Conservation (phyloP, 2,797 vertebrate genomes). For the Taeniopygia guttata region DNA sequence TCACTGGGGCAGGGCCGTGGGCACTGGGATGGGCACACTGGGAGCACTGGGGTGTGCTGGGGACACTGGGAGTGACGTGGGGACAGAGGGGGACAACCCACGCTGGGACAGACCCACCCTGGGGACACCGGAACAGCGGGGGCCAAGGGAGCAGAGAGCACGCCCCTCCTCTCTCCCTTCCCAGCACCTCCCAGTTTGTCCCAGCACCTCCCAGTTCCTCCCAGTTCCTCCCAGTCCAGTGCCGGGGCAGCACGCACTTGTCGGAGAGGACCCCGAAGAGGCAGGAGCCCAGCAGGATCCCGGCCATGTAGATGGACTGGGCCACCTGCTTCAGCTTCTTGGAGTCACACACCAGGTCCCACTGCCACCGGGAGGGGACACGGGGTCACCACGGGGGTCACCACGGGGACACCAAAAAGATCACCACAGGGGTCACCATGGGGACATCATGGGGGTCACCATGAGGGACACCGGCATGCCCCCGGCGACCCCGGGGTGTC, state of each 20-base stretch:
- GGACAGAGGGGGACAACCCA: not conserved
- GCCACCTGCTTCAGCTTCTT: conserved; percentile 78
- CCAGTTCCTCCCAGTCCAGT: not conserved
- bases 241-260: conserved; percentile 65
- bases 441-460: too few species aligned
- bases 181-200: not conserved
- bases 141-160: too few species aligned
- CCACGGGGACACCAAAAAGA: too few species aligned
- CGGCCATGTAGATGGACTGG: conserved; percentile 87
- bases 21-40: not conserved
- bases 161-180: accelerated
- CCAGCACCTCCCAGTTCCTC: not conserved
- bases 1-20: too few species aligned
- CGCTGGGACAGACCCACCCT: not conserved
- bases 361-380: conserved; percentile 62
- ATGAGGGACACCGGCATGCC: too few species aligned
- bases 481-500: accelerated
- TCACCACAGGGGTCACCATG: too few species aligned
- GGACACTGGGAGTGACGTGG: not conserved
- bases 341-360: conserved; percentile 85
- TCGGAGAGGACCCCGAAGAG: conserved; percentile 82
- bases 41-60: not conserved
- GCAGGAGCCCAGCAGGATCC: conserved; percentile 81
- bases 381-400: not conserved
- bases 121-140: not conserved